Evolutionary conservation across 2,888 invertebrate genomes (phyloP).

Genomic region (Heliconius cydno): DNA sequence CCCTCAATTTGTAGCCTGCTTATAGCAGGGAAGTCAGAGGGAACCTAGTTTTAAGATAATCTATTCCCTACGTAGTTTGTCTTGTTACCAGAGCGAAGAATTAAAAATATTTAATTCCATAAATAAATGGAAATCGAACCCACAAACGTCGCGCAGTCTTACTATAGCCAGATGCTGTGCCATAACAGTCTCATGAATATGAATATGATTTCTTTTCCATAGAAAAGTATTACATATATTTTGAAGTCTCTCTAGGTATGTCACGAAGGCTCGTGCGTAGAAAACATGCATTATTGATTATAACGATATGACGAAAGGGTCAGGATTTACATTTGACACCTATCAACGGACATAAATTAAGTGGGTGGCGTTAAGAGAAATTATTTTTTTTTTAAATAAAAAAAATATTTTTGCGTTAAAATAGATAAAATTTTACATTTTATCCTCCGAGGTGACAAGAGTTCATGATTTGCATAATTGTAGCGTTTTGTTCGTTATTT

Average conservation of each 20-base stretch:
- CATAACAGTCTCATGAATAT: too few relatives aligned
- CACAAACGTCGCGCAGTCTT: too few relatives aligned
- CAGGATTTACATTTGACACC: constrained; percentile 53
- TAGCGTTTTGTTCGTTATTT: not conserved
- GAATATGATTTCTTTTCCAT: constrained; percentile 29
- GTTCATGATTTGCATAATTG: not conserved
- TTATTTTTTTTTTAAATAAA: not conserved
- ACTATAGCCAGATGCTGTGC: too few relatives aligned
- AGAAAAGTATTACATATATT: constrained; percentile 26
- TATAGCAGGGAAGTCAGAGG: too few relatives aligned
- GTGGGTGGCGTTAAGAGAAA: not conserved
- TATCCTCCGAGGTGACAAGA: not conserved
- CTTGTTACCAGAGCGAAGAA: too few relatives aligned
- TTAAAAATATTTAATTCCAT: too few relatives aligned
- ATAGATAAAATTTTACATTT: not conserved
- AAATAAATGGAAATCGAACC: too few relatives aligned
- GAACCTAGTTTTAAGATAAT: too few relatives aligned
- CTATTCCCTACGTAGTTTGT: too few relatives aligned
- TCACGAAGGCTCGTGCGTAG: constrained; percentile 49
- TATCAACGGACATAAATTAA: constrained; percentile 27
- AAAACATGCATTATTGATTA: constrained; percentile 52
- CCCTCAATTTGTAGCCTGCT: not conserved
- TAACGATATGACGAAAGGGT: constrained; percentile 46
- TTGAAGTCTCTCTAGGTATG: constrained; percentile 9
- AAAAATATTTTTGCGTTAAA: not conserved